Conservation (phyloP, 2,888 invertebrate genomes). For the Philereme vetulata region DNA sequence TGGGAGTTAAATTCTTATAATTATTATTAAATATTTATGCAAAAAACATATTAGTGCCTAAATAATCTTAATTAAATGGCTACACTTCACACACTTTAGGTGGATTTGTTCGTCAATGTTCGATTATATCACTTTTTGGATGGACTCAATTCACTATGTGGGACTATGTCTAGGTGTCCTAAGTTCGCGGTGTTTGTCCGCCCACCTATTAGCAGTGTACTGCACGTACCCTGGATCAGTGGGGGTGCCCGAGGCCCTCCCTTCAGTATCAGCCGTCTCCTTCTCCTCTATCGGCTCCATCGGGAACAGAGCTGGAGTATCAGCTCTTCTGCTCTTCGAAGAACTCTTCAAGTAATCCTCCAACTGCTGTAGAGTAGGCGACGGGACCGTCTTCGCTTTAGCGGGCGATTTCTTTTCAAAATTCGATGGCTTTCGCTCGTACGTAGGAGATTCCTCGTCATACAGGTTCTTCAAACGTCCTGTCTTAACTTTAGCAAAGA, state of each 20-base stretch:
- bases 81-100: conserved; percentile 50
- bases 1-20: conserved; percentile 49
- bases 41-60: conserved; percentile 56
- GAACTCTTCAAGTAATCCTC: conserved; percentile 76
- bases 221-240: conserved; percentile 90
- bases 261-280: conserved; percentile 63
- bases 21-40: conserved; percentile 39
- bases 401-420: conserved; percentile 71
- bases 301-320: conserved; percentile 75
- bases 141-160: conserved; percentile 41
- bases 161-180: conserved; percentile 85
- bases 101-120: conserved; percentile 52
- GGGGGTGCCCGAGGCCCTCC: conserved; percentile 85
- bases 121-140: conserved; percentile 24
- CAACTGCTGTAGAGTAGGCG: conserved; percentile 77
- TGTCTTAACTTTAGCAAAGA: conserved; percentile 75
- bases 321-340: conserved; percentile 62
- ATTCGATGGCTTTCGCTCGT: conserved; percentile 18
- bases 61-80: conserved; percentile 41
- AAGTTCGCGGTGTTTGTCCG: conserved; percentile 72
- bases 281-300: conserved; percentile 81
- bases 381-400: conserved; percentile 65
- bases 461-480: conserved; percentile 66
- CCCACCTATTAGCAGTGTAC: conserved; percentile 88
- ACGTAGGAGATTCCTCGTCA: conserved; percentile 66